These are phyloP conservation scores for Araneus ventricosus DNA, from an alignment of 1,140 invertebrate genomes.

Conservation along the genomic window DNA sequence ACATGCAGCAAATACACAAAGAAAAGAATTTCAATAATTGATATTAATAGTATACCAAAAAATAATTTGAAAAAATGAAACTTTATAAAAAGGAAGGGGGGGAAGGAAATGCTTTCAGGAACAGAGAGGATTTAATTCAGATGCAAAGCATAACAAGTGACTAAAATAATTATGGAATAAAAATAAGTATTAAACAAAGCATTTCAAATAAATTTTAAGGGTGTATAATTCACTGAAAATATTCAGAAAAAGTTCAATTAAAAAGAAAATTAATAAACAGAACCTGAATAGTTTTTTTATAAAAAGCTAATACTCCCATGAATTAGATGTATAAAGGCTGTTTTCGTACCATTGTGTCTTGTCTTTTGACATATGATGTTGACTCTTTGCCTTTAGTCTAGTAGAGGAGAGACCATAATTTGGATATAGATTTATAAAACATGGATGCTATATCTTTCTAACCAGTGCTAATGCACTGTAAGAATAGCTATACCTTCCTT, in stretches of 20 bases:
- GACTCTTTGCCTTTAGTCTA: slow-evolving; percentile 74
- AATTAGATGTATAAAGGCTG: slow-evolving; percentile 62
- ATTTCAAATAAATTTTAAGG: too few species aligned
- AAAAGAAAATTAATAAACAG: slow-evolving; percentile 18
- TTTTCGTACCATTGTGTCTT: slow-evolving; percentile 71
- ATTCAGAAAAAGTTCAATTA: background rate
- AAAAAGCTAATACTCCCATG: slow-evolving; percentile 68
- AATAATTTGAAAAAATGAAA: background rate
- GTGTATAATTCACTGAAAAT: slow-evolving; percentile 14
- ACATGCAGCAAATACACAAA: background rate
- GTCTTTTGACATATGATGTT: slow-evolving; percentile 70
- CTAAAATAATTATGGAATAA: background rate
- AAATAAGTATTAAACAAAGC: background rate
- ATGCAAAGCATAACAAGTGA: background rate
- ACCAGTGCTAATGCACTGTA: slow-evolving; percentile 58
- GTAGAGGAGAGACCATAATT: slow-evolving; percentile 75
- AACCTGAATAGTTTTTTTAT: slow-evolving; percentile 41
- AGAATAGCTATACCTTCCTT: slow-evolving; percentile 75
- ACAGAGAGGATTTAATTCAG: too few species aligned
- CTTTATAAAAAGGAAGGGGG: background rate
- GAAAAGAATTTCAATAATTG: background rate
- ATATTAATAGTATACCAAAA: background rate
- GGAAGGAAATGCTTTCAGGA: background rate
- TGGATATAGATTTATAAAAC: slow-evolving; percentile 72
- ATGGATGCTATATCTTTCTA: slow-evolving; percentile 71